Base-by-base conservation (phyloP, 2,797 vertebrate species). In the Australoheros facetus region DNA sequence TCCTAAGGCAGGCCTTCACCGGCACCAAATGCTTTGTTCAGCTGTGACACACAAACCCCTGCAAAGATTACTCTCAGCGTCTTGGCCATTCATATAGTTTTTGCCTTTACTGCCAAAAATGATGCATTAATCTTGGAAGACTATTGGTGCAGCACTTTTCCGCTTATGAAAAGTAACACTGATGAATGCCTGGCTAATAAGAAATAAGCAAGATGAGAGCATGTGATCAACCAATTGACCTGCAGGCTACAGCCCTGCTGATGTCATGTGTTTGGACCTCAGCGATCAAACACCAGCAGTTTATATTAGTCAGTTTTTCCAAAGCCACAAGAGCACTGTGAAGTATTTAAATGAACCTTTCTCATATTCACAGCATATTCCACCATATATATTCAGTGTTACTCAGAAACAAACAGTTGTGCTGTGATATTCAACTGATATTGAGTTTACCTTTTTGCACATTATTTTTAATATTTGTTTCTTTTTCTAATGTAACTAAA, bases 251-350 rank as follows among this genome's bases (percentile, higher is more conserved):
- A 51, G 64, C 64, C 64, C 64, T n/a, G 42, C 64, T 69, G 30
- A 75, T 26, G 45, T 75, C 56, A 32, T 75, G 48, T 69, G 57
- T 75, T 62, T 54, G 21, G 60, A 77, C 56, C 14, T 70, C 62
- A 70, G 64, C 39, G 34, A 8, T n/a, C 28, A 48, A 71, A 77
- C 48, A 5, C 39, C 62, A 48, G 39, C 62, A 66, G 45, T 30
- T 69, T 51, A 69, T 51, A 69, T 51, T 69, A 30, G 26, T 69
- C 45, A 30, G 64, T 51, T 69, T 69, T 69, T 69, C 64, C 1
- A 0, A 69, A 51, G 45, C 64, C 42, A 69, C 45, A 30, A 30
- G 7, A n/a, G 10, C 42, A 51, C 17, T 17, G 48, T 42, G 11
- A 64, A 28, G 39, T 26, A 16, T 16, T 45, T 17, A 26, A 26